Evolutionary conservation across 2,113 vertebrate genomes (phyloP), one percentile per base, ranked within the genome.

Genomic region (Porphyrio hochstetteri): DNA sequence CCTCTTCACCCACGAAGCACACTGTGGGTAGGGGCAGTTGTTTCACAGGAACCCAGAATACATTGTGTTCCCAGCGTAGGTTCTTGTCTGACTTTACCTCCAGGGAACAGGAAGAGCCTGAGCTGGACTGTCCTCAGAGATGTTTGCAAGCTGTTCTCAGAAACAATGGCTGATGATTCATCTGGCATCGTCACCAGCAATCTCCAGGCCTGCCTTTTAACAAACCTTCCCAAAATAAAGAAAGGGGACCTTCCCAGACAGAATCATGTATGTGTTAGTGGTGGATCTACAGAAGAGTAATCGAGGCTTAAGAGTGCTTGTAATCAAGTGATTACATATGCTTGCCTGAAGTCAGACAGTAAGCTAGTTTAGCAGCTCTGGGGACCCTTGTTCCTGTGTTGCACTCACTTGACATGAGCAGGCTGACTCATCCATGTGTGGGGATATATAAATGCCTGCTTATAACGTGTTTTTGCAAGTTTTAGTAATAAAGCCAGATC

Each of bases 141-240:
- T 93, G 50, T 93, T 88, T 95, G 92, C 93, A 81, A 89, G 85
- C 88, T 88, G 55, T 92, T 95, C 91, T 91, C 80, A 87, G 88
- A 92, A 95, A 96, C 83, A 95, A 94, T 95, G 92, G 83, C 69
- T 92, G 93, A 93, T 92, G 91, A 96, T 95, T 96, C 93, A 97
- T 95, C 91, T 90, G 74, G 57, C 72, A 59, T 60, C 48, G 23
- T 91, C 89, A 94, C 70, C 84, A 91, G 72, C 89, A 72, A 31
- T 60, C 77, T 68, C 69, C 81, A 79, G 52, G 70, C 65, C 57
- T 96, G 86, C 52, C 28, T 84, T 92, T 67, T 81, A 82, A 81
- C 61, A 90, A 74, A 83, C 42, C 67, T 89, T 85, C 64, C 68
- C 81, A 79, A 92, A 94, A 86, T 81, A 93, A 88, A 95, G 67